Percentiles rank a stretch among this genome's conserved stretches.
Evolutionary conservation across 92 coral and sea anemone genomes (phyloP).

Genomic region (Palythoa caribaeorum): DNA sequence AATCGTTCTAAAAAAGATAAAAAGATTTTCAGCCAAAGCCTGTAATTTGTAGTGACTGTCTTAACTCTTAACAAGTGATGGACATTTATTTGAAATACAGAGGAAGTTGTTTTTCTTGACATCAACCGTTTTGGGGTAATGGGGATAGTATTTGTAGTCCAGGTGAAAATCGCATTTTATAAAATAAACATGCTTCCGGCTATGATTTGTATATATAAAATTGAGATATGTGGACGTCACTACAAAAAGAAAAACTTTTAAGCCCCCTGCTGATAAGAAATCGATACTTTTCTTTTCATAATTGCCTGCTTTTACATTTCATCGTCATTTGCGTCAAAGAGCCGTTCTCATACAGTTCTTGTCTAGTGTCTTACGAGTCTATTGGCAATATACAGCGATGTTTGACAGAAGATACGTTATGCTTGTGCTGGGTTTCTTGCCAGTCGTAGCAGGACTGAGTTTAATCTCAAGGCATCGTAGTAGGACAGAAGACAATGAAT

Average conservation of each 20-base stretch:
- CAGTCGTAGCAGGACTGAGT: neutral
- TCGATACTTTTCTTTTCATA: constrained; percentile 17
- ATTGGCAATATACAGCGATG: neutral
- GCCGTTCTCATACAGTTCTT: neutral
- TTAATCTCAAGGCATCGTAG: neutral
- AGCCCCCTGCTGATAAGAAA: constrained; percentile 22
- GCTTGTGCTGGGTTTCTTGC: constrained; percentile 9
- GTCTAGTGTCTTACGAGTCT: neutral
- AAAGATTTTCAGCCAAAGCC: neutral
- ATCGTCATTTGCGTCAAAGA: neutral
- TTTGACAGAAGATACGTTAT: neutral
- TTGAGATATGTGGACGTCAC: constrained; percentile 21
- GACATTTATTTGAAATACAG: constrained; percentile 5
- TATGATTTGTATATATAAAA: constrained; percentile 21
- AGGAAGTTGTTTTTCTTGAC: constrained; percentile 3
- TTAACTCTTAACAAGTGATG: constrained; percentile 16
- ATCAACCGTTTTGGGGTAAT: neutral
- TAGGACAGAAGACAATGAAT: neutral
- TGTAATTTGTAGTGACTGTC: neutral
- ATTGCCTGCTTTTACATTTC: neutral
- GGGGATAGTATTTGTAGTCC: neutral
- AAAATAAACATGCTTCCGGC: constrained; percentile 50
- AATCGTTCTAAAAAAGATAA: neutral
- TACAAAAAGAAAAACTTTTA: neutral
- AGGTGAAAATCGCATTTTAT: constrained; percentile 27